A percentile compares a stretch with the other conserved stretches of the same genome.
Conservation (phyloP, 2,797 vertebrate species). For the Mus caroli region DNA sequence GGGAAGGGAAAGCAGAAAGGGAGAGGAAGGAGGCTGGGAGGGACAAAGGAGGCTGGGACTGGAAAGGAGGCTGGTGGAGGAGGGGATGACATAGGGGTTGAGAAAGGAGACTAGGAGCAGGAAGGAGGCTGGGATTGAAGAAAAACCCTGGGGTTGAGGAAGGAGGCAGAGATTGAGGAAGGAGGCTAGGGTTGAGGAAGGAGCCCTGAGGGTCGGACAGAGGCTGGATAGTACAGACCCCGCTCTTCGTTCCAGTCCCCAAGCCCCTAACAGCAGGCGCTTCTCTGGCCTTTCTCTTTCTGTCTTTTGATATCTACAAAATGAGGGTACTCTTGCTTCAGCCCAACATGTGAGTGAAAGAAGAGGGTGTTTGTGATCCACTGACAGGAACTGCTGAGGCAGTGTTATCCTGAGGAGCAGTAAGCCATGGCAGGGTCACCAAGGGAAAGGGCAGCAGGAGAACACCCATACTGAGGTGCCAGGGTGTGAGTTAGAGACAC, state of each 20-base stretch:
- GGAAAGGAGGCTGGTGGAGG: not conserved
- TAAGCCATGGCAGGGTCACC: not conserved
- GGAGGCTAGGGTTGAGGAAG: not conserved
- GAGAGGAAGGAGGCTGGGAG: not conserved
- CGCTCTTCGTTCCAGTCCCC: not conserved
- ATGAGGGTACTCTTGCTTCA: not conserved
- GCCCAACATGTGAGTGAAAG: not conserved
- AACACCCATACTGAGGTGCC: accelerated
- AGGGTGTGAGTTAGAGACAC: not conserved
- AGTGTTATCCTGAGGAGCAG: not conserved
- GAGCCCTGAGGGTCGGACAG: not conserved
- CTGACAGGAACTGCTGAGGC: not conserved
- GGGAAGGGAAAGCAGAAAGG: not conserved
- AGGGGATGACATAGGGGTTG: not conserved
- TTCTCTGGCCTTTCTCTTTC: not conserved
- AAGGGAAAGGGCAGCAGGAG: not conserved
- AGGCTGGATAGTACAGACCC: not conserved
- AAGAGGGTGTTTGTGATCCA: not conserved
- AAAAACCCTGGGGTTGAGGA: not conserved
- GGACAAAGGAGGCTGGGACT: not conserved
- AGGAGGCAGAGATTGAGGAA: not conserved
- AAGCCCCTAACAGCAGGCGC: not conserved
- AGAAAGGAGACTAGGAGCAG: not conserved
- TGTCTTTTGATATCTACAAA: not conserved
- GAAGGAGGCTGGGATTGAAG: too few relatives aligned